Evolutionary conservation across 30 jellyfish, hydroid and myxozoan genomes (phyloP).

Genomic region (Aurelia aurita complex sp. Pacific): DNA sequence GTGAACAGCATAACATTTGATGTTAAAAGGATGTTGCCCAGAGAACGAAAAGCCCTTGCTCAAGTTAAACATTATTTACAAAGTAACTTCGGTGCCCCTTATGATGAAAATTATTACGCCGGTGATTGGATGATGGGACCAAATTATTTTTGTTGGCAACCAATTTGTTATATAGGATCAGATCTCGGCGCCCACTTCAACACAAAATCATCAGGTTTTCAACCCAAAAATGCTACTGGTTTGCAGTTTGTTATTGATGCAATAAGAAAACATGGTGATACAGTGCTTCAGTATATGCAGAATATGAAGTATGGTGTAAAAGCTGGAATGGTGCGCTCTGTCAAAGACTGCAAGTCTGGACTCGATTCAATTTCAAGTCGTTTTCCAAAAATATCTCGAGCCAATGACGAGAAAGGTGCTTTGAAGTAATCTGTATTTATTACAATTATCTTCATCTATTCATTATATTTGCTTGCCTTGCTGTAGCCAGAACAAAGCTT

Average conservation of each 20-base stretch:
- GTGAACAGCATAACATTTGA: conserved; percentile 40
- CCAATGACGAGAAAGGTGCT: too few species aligned
- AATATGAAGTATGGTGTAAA: conserved; percentile 86
- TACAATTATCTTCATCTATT: too few species aligned
- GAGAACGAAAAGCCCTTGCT: conserved; percentile 91
- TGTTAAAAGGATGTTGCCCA: conserved; percentile 41
- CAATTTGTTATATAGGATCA: conserved; percentile 71
- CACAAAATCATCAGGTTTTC: conserved; percentile 25
- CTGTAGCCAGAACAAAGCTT: too few species aligned
- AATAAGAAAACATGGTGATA: conserved; percentile 52
- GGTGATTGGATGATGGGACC: conserved; percentile 99
- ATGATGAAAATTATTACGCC: conserved; percentile 87
- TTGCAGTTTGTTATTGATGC: conserved; percentile 66
- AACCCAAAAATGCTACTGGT: conserved; percentile 64
- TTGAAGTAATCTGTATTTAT: too few species aligned
- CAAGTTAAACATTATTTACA: conserved; percentile 86
- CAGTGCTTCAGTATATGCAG: conserved; percentile 60
- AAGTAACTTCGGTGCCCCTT: conserved; percentile 90
- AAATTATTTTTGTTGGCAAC: conserved; percentile 96
- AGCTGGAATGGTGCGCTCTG: conserved; percentile 97
- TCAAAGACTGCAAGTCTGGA: conserved; percentile 87
- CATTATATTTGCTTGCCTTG: too few species aligned
- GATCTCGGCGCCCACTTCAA: conserved; percentile 65
- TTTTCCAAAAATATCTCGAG: conserved; percentile 65
- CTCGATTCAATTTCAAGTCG: conserved; percentile 60